Evolutionary conservation across 2,113 vertebrate species (phyloP), one percentile per base, ranked within the genome.

Genomic region (Trinectes maculatus): DNA sequence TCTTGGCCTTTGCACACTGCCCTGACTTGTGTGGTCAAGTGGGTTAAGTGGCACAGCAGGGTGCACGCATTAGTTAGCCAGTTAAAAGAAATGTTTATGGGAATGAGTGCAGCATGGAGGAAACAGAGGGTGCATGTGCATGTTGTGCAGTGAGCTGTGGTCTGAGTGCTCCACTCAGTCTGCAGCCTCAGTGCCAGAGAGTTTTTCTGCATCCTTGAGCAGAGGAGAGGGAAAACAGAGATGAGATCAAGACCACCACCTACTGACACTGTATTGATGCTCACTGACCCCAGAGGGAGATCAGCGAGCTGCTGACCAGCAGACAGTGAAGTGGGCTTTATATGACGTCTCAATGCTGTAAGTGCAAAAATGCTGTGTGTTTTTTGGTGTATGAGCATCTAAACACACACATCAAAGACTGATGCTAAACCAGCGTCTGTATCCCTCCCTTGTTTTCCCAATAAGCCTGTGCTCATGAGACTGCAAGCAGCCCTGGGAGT

Each of bases 1-100:
- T 76, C 57, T 5, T 5, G 0, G 37, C 49, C 53, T 57, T 61
- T 15, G 47, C 33, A 47, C 70, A 1, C 58, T 29, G 46, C 48
- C 52, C 42, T 47, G 54, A 47, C 72, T 63, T 60, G 28, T 26
- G 59, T 72, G 68, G 80, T 85, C 83, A 85, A 85, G 68, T 74
- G 77, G 64, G 65, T 78, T 74, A 86, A 86, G 86, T 80, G 75
- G 65, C 59, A 9, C 83, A 63, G 81, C 73, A 42, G 73, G 79
- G 40, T 3, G 70, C n/a, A 44, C 48, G 34, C 55, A 49, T 70
- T 73, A 63, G 66, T 54, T 59, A 52, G 47, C 44, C 61, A 21
- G 56, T 77, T 61, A 51, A 61, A 79, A 82, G 68, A 71, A 56
- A 12, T 4, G 0, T 70, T 73, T 42, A 42, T 56, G 76, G 66